A percentile compares a stretch with the other conserved stretches of the same genome.
These are phyloP conservation scores for Anguilla japonica DNA, from an alignment of 2,113 vertebrate genomes.

Conservation along the genomic window DNA sequence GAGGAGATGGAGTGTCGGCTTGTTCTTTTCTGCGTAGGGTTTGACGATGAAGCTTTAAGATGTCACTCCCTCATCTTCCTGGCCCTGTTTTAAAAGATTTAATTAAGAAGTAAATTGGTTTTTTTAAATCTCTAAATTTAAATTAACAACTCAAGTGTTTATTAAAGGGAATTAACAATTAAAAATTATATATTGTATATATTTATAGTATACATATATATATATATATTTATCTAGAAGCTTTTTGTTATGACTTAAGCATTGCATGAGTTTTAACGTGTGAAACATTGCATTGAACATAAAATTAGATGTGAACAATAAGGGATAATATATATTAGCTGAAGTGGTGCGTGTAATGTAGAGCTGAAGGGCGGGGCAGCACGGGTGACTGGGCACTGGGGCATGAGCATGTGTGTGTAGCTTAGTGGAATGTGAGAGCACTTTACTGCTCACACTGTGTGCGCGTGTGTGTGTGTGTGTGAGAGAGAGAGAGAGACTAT, in stretches of 20 bases:
- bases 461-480: no score
- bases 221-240: slow-evolving; percentile 4
- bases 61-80: slow-evolving; percentile 39
- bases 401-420: background rate
- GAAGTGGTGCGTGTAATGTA: background rate
- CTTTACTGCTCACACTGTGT: background rate
- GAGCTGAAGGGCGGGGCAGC: background rate
- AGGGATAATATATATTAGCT: background rate
- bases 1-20: slow-evolving; percentile 33
- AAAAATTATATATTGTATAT: background rate
- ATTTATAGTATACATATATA: background rate
- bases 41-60: slow-evolving; percentile 52
- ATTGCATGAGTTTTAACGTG: background rate
- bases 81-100: slow-evolving; percentile 19
- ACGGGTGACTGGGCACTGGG: background rate
- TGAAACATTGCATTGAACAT: background rate
- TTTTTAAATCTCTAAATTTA: slow-evolving; percentile 7
- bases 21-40: slow-evolving; percentile 36
- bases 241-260: background rate
- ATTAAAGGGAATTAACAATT: background rate
- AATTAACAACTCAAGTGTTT: slow-evolving; percentile 6
- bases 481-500: no score
- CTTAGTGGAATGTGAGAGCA: background rate
- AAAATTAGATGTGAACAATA: background rate
- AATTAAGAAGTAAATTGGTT: background rate